Evolutionary conservation across 2,113 vertebrate species (phyloP).

Genomic region (zebrafish (Danio rerio)): DNA sequence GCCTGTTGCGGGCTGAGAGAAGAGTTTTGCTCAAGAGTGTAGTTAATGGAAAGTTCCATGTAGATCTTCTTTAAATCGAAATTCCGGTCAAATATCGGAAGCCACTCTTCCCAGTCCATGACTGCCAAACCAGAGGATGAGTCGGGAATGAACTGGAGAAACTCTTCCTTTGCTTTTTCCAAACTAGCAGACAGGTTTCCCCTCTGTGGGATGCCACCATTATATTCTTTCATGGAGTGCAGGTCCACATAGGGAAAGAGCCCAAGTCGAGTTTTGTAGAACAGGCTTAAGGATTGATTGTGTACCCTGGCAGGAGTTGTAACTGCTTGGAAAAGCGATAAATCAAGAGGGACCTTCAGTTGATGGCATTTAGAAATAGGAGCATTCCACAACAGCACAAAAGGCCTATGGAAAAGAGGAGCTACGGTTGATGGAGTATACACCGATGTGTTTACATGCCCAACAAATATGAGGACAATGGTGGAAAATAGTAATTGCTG

Average conservation of each 20-base stretch:
- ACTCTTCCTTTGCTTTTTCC: conserved; percentile 74
- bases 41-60: conserved; percentile 65
- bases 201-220: conserved; percentile 85
- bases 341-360: conserved; percentile 76
- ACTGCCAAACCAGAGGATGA: conserved; percentile 81
- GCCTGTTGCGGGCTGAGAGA: conserved; percentile 51
- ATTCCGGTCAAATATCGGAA: conserved; percentile 86
- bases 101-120: conserved; percentile 95
- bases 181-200: conserved; percentile 76
- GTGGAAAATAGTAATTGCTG: background rate
- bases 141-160: conserved; percentile 74
- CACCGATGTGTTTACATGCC: background rate
- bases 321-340: conserved; percentile 76
- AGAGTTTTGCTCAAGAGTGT: conserved; percentile 53
- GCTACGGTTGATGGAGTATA: conserved; percentile 67
- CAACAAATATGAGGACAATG: conserved; percentile 46
- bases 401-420: conserved; percentile 77
- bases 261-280: conserved; percentile 88
- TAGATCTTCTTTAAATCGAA: conserved; percentile 83
- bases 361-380: conserved; percentile 78
- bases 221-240: conserved; percentile 42
- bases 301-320: conserved; percentile 70
- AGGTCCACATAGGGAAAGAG: conserved; percentile 82
- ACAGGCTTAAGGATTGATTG: conserved; percentile 83
- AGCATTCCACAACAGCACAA: conserved; percentile 85